Evolutionary conservation across 2,888 invertebrate species (phyloP), one percentile per base, ranked within the genome.

Genomic region (Drosophila mayaguana): DNA sequence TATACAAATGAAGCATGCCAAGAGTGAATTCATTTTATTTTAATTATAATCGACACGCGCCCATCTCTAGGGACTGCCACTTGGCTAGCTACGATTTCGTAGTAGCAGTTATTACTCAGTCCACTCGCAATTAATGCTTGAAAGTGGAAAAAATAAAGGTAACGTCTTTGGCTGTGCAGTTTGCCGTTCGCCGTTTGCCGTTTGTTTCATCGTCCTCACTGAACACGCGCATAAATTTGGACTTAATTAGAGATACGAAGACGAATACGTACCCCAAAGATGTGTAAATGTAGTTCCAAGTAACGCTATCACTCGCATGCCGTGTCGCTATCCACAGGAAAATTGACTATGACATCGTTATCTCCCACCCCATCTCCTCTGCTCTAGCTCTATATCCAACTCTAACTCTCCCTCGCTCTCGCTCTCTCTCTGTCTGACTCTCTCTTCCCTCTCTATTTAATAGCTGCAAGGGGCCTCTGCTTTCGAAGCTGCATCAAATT

Each of bases 221-320:
- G 91, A 91, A 91, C 82, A 89, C 88, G 90, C 89, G 91, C 90
- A 90, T 90, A 91, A 91, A 90, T 88, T 90, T 85, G 65, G 73
- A 83, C 81, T 87, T 90, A 91, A 90, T 90, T 90, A 90, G 87
- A 85, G 71, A 81, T 82, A 75, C 64, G 38, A 59, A 55, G 46
- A 53, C 51, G 63, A 45, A 22, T 61, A 60, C 42, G 53, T 56
- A 50, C 36, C 61, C 28, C 54, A 40, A 48, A 74, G 38, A 56
- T 46, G 45, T 38, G 28, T n/a, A 18, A 36, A 18, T 56, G 57
- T 61, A 54, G 48, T 53, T 71, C 54, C 71, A 75, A 61, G 76
- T 70, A 73, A 76, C 69, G 63, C 78, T 73, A 76, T 78, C 74
- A 74, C 68, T 76, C 62, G 69, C 73, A 76, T 78, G 68, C 78